These are phyloP conservation scores for Ranitomeya variabilis DNA, from an alignment of 2,113 vertebrate genomes.

Conservation along the genomic window DNA sequence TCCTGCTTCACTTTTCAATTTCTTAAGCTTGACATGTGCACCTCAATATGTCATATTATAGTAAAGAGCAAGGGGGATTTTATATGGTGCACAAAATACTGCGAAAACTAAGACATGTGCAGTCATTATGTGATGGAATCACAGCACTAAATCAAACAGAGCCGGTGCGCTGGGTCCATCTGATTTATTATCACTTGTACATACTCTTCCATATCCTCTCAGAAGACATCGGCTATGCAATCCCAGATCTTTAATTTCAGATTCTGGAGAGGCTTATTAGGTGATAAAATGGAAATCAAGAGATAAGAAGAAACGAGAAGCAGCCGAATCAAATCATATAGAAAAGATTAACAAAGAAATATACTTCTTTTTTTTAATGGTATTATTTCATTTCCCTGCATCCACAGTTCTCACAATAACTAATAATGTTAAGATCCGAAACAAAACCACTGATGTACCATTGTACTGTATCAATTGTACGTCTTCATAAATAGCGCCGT, in stretches of 20 bases:
- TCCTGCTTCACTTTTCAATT: constrained; percentile 43
- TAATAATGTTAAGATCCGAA: constrained; percentile 17
- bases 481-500: constrained; percentile 15
- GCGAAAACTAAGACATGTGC: constrained; percentile 44
- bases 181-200: constrained; percentile 47
- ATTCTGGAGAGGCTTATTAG: constrained; percentile 52
- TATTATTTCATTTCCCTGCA: constrained; percentile 6
- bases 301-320: constrained; percentile 41
- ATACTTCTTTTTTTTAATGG: constrained; percentile 10
- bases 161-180: constrained; percentile 27
- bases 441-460: constrained; percentile 39
- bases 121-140: constrained; percentile 55
- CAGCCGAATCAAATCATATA: constrained; percentile 21
- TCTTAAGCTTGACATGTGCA: constrained; percentile 45
- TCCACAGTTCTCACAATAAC: constrained; percentile 8
- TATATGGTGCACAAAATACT: constrained; percentile 48
- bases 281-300: constrained; percentile 50
- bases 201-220: constrained; percentile 39
- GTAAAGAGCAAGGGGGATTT: constrained; percentile 49
- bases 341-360: constrained; percentile 41
- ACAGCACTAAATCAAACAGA: constrained; percentile 51
- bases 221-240: constrained; percentile 43
- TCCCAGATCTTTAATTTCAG: constrained; percentile 52
- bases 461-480: constrained; percentile 8
- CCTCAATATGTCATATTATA: constrained; percentile 52